A percentile compares a stretch with the other conserved stretches of the same genome.
phyloP scores from a whole-genome alignment of 1,140 invertebrate genomes.

The Drosophila bifasciata region DNA sequence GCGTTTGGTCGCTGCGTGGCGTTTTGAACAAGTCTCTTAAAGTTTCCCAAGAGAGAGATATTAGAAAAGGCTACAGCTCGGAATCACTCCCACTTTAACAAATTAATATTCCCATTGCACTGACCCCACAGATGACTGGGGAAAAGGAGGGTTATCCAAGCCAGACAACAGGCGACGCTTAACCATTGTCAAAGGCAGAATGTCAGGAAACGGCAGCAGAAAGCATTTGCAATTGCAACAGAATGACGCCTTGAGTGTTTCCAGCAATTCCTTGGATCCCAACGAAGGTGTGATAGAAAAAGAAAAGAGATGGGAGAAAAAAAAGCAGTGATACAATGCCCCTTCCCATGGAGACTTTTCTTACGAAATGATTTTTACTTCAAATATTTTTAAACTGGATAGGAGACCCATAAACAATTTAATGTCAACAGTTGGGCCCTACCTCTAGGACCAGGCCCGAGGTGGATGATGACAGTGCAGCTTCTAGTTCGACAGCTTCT shows the following conservation, averaged over 20 bases:
- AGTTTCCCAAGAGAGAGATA: conserved; percentile 32
- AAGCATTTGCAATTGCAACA: conserved; percentile 67
- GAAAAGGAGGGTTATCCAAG: conserved; percentile 28
- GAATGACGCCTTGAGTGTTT: conserved; percentile 56
- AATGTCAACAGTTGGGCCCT: conserved; percentile 21
- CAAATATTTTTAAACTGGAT: conserved; percentile 46
- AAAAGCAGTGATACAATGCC: conserved; percentile 11
- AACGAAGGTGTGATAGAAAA: neutral
- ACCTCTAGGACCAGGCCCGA: neutral
- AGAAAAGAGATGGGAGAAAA: conserved; percentile 11
- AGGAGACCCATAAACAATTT: conserved; percentile 29
- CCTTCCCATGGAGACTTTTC: too few species aligned
- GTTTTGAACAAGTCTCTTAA: conserved; percentile 11
- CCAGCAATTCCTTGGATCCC: conserved; percentile 68
- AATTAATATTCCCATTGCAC: conserved; percentile 54
- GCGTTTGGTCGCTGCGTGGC: neutral
- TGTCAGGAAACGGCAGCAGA: conserved; percentile 69
- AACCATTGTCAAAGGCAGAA: too few species aligned
- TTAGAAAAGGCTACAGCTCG: conserved; percentile 57
- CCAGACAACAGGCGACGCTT: conserved; percentile 15
- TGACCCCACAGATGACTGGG: neutral
- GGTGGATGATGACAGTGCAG: conserved; percentile 25
- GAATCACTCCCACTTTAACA: conserved; percentile 53
- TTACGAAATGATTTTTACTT: conserved; percentile 38
- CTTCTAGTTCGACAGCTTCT: conserved; percentile 34